These are phyloP conservation scores for Podarcis siculus DNA, from an alignment of 2,797 vertebrate species.

Conservation along the genomic window DNA sequence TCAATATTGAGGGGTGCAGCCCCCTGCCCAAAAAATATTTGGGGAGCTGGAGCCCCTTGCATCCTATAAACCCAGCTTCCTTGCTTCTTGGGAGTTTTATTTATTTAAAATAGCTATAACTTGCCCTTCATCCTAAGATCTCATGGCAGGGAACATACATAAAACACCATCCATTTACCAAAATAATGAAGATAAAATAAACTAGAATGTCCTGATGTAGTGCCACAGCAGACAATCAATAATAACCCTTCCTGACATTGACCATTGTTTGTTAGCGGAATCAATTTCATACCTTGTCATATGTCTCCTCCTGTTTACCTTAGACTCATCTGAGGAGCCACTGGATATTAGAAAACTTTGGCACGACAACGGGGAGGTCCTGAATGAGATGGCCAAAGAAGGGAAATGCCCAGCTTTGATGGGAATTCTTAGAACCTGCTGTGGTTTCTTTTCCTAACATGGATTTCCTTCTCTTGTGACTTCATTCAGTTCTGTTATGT, in stretches of 20 bases:
- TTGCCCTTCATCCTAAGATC: too few species aligned
- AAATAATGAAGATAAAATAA: too few species aligned
- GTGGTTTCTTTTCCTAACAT: not conserved
- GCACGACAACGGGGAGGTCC: too few species aligned
- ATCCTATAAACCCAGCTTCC: too few species aligned
- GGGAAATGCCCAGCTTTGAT: not conserved
- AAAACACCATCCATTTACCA: too few species aligned
- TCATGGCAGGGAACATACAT: too few species aligned
- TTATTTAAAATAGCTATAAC: too few species aligned
- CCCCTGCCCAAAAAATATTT: too few species aligned
- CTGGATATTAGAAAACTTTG: not conserved
- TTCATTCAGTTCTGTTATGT: not conserved
- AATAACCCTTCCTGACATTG: not conserved
- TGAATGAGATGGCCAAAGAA: not conserved
- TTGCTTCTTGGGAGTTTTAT: too few species aligned
- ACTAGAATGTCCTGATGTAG: not conserved
- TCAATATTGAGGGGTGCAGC: too few species aligned
- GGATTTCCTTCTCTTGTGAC: not conserved
- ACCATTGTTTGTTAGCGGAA: too few species aligned
- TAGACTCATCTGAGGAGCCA: fast-evolving
- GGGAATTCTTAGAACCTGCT: fast-evolving
- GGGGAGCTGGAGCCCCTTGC: too few species aligned
- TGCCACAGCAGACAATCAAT: not conserved
- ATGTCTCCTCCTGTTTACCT: not conserved
- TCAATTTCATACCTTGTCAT: not conserved